Percentiles rank a stretch among this genome's conserved stretches.
phyloP scores from a whole-genome alignment of 2,113 vertebrate species.

The Boleophthalmus pectinirostris region DNA sequence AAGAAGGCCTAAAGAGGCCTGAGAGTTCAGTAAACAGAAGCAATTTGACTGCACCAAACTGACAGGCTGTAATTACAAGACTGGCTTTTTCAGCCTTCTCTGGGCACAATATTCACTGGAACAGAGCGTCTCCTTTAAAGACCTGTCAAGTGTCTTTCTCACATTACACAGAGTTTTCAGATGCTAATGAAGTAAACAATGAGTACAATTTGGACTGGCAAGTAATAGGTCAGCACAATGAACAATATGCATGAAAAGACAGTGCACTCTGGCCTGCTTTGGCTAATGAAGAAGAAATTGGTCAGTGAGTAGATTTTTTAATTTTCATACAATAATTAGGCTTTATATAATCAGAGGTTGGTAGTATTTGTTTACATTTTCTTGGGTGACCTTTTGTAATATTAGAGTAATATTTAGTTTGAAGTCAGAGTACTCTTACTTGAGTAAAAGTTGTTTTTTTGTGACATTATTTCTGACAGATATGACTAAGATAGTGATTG shows the following conservation, averaged over 20 bases:
- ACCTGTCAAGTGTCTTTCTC: background rate
- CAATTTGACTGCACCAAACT: background rate
- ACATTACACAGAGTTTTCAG: background rate
- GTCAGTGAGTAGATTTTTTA: too few species aligned
- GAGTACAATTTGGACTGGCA: background rate
- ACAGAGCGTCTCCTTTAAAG: background rate
- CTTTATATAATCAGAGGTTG: too few species aligned
- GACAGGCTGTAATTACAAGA: background rate
- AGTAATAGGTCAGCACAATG: background rate
- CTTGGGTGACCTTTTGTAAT: too few species aligned
- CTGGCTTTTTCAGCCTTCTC: background rate
- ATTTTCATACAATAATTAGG: too few species aligned
- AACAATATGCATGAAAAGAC: background rate
- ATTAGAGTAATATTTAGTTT: too few species aligned
- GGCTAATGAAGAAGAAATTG: background rate
- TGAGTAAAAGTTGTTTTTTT: too few species aligned
- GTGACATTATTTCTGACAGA: too few species aligned
- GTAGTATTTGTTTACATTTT: too few species aligned
- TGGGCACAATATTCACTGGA: background rate
- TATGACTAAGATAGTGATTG: too few species aligned
- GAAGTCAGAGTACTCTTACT: too few species aligned
- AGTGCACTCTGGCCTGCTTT: background rate
- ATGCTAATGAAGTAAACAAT: background rate
- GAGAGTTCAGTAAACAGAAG: background rate
- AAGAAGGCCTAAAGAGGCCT: background rate